Evolutionary conservation across 1,140 invertebrate genomes (phyloP).

Genomic region (Armadillidium nasatum): DNA sequence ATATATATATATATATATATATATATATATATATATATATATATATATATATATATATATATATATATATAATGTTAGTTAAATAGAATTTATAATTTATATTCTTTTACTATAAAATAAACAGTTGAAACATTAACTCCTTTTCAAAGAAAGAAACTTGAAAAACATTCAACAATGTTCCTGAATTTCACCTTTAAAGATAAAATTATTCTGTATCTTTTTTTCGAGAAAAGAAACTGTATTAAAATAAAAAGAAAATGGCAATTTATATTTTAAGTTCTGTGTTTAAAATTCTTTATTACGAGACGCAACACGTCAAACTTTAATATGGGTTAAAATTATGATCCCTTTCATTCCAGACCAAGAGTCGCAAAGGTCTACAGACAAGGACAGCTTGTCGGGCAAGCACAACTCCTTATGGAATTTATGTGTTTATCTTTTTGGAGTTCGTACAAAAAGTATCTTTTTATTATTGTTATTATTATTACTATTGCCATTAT

Average conservation of each 20-base stretch:
- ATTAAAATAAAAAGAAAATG: not conserved
- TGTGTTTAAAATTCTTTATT: not conserved
- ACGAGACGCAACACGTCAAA: not conserved
- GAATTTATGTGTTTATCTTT: not conserved
- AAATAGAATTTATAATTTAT: too few relatives aligned
- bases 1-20: constrained; percentile 33
- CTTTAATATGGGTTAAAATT: not conserved
- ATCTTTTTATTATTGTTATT: not conserved
- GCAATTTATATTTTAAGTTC: not conserved
- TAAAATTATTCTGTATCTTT: too few relatives aligned
- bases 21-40: constrained; percentile 34
- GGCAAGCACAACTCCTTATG: not conserved
- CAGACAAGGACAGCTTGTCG: not conserved
- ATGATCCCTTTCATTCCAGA: not conserved
- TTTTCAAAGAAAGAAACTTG: too few relatives aligned
- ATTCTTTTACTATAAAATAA: too few relatives aligned
- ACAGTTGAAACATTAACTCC: too few relatives aligned
- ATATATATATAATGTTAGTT: too few relatives aligned
- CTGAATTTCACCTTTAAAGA: too few relatives aligned
- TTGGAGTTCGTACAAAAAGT: not conserved
- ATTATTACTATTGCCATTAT: too few relatives aligned
- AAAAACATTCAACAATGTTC: too few relatives aligned
- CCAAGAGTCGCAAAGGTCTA: not conserved
- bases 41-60: constrained; percentile 22
- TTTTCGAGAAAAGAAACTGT: not conserved